Base-by-base conservation (phyloP, 2,797 vertebrate species). In the Emys orbicularis region DNA sequence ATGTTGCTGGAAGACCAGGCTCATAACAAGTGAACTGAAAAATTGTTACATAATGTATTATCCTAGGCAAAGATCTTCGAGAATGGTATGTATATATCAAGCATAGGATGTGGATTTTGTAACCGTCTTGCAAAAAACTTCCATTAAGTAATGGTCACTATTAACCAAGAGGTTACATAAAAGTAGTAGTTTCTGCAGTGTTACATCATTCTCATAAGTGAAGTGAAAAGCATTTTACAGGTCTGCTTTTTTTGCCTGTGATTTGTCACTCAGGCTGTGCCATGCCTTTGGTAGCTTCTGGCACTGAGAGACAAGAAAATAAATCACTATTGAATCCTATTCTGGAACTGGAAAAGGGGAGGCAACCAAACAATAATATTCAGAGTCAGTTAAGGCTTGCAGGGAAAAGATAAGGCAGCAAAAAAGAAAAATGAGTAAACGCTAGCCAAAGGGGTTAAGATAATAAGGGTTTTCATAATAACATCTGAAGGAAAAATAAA, bases 361-460 rank as follows among this genome's bases (percentile, higher is more conserved):
- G 83, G 83, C 86, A 97, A 81, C 49, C 65, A 94, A 95, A 95
- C 95, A 97, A 95, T 89, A 95, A 89, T 92, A 94, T 94, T 95
- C 12, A 0, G 91, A 94, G 84, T 84, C 74, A 90, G 84, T 96
- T 94, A 94, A 96, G 82, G 57, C 92, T 97, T 96, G 90, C 93
- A 96, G 89, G 76, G 59, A 47, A 94, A 94, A 96, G 96, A 96
- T 97, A 97, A 97, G 84, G 59, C 61, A 86, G 81, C 50, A 92
- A 94, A 96, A 97, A 95, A 90, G 59, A 94, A 87, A 96, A 96
- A 94, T 57, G 94, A 92, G 96, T 96, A 96, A 96, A 88, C 90
- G 79, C 34, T 97, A 95, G 95, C 97, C 92, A 92, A 94, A 94
- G 96, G 94, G 93, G 92, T 90, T 96, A 93, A 95, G 96, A 97